Evolutionary conservation across 1,140 invertebrate genomes (phyloP).

Genomic region (Ruditapes philippinarum): DNA sequence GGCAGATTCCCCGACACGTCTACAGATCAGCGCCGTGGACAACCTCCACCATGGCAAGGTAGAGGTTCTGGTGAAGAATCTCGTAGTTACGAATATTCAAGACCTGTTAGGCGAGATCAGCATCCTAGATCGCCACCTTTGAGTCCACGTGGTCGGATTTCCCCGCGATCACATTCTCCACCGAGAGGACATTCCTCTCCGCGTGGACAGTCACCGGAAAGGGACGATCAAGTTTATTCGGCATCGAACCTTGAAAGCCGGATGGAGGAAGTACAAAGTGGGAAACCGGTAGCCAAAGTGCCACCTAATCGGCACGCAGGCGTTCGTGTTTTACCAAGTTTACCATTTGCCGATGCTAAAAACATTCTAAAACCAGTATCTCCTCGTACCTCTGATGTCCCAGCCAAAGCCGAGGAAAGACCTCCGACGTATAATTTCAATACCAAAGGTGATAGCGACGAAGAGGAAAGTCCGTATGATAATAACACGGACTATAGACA

Average conservation of each 20-base stretch:
- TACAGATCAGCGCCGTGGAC: not conserved
- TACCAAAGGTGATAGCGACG: not conserved
- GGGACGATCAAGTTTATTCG: conserved; percentile 66
- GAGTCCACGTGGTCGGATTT: not conserved
- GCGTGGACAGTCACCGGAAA: conserved; percentile 11
- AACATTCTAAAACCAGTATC: conserved; percentile 57
- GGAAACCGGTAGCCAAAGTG: conserved; percentile 79
- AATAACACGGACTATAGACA: not conserved
- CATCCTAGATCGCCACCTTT: not conserved
- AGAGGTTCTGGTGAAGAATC: not conserved
- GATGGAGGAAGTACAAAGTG: conserved; percentile 24
- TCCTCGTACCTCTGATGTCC: not conserved
- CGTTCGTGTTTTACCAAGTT: conserved; percentile 67
- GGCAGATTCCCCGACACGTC: not conserved
- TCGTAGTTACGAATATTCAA: not conserved
- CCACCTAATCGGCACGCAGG: conserved; percentile 76
- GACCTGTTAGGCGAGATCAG: not conserved
- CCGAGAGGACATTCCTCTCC: conserved; percentile 20
- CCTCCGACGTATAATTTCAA: conserved; percentile 59
- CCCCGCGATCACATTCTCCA: not conserved
- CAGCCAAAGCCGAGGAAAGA: not conserved
- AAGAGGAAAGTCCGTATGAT: conserved; percentile 43
- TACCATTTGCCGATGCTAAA: conserved; percentile 54
- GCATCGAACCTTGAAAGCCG: conserved; percentile 76
- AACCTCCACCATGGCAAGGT: conserved; percentile 15